phyloP scores from a whole-genome alignment of 2,113 vertebrate genomes.

The Numenius arquata region DNA sequence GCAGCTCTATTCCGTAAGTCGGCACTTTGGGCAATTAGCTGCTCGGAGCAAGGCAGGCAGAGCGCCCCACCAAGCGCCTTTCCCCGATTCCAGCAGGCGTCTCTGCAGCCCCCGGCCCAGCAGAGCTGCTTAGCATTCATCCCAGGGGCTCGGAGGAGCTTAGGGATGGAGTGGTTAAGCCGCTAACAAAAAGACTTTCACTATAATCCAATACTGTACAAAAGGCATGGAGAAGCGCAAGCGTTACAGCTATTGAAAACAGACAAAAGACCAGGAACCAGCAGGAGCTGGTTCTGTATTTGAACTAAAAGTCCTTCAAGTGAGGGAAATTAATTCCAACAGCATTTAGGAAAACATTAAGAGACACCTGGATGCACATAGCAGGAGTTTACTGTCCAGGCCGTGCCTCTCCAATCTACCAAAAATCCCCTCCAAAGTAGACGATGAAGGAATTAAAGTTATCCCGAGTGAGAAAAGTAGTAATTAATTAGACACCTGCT shows the following conservation, averaged over 20 bases:
- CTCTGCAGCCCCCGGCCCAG: not conserved
- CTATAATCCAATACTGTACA: constrained; percentile 8
- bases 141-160: not conserved
- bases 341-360: not conserved
- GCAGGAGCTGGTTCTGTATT: not conserved
- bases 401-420: not conserved
- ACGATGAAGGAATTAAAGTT: not conserved
- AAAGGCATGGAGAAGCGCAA: constrained; percentile 30
- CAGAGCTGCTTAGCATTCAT: not conserved
- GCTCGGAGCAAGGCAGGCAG: not conserved
- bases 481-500: not conserved
- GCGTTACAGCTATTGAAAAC: not conserved
- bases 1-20: not conserved
- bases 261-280: not conserved
- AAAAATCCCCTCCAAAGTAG: not conserved
- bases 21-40: not conserved
- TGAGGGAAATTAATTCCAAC: not conserved
- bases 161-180: constrained; percentile 38
- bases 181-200: constrained; percentile 20
- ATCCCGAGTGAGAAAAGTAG: not conserved
- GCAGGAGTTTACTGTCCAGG: not conserved
- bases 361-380: not conserved
- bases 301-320: not conserved
- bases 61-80: not conserved
- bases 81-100: not conserved